A percentile compares a stretch with the other conserved stretches of the same genome.
These are phyloP conservation scores for Yasuhikotakia modesta DNA, from an alignment of 2,797 vertebrate species.

Conservation along the genomic window DNA sequence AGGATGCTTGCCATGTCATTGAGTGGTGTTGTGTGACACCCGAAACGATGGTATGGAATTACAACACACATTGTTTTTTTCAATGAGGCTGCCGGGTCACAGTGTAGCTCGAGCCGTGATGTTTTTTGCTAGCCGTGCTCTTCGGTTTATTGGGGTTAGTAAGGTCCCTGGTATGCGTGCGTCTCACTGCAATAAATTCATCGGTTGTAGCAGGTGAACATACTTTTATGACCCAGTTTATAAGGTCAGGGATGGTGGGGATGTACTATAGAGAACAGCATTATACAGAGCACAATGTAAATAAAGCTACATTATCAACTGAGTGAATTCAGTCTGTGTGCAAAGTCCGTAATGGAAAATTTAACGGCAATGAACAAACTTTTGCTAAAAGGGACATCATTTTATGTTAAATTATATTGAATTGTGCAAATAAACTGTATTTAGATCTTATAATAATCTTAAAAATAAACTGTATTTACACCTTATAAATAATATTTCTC, in stretches of 20 bases:
- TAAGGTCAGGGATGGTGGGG: neutral
- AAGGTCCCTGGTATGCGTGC: too few species aligned
- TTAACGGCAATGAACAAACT: neutral
- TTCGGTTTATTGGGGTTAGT: neutral
- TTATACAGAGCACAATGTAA: neutral
- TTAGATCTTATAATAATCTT: too few species aligned
- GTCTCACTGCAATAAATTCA: too few species aligned
- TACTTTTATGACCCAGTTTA: neutral
- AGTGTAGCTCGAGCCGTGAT: neutral
- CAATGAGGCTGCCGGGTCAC: neutral
- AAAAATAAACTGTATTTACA: neutral
- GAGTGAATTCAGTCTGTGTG: neutral
- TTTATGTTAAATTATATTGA: too few species aligned
- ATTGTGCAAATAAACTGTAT: too few species aligned
- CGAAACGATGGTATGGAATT: slow-evolving; percentile 5
- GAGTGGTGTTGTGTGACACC: slow-evolving; percentile 33
- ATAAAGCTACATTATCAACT: neutral
- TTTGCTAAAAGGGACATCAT: too few species aligned
- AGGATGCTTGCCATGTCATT: slow-evolving; percentile 8
- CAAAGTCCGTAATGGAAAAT: neutral
- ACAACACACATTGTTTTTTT: neutral
- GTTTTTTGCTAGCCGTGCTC: neutral
- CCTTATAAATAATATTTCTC: neutral
- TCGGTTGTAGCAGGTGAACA: too few species aligned
- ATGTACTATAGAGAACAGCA: neutral